Evolutionary conservation across 2,113 vertebrate species (phyloP).

Genomic region (Vicugna pacos): DNA sequence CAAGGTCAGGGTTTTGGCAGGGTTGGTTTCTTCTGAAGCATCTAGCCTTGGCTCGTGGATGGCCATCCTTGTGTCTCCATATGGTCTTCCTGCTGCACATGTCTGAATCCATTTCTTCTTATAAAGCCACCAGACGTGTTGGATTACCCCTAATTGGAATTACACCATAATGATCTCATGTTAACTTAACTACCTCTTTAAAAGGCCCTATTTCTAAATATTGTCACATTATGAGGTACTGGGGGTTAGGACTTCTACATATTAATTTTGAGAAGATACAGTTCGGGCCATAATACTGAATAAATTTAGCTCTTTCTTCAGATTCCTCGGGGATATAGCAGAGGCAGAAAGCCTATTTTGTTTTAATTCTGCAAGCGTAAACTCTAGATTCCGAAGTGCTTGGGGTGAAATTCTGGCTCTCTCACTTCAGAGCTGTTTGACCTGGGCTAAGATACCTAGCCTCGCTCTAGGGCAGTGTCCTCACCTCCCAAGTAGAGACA

Average conservation of each 20-base stretch:
- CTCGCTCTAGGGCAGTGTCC: background rate
- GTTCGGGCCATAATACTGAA: background rate
- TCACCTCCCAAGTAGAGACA: background rate
- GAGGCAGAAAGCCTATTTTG: slow-evolving; percentile 4
- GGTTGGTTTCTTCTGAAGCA: background rate
- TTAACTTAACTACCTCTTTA: background rate
- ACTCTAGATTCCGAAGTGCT: background rate
- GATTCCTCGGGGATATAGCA: background rate
- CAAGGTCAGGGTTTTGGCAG: background rate
- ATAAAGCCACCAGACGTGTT: background rate
- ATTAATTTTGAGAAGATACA: background rate
- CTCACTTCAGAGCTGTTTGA: slow-evolving; percentile 18
- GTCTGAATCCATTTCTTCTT: background rate
- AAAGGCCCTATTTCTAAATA: background rate
- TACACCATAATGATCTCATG: background rate
- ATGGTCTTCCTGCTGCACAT: background rate
- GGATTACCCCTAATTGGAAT: background rate
- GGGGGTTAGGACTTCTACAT: background rate
- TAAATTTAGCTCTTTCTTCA: slow-evolving; percentile 4
- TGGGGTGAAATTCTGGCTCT: background rate
- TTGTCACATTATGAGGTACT: background rate
- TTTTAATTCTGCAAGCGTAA: background rate
- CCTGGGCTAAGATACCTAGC: background rate
- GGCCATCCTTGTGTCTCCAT: background rate
- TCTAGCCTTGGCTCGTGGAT: background rate